Percentiles rank a stretch among this genome's conserved stretches.
These are phyloP conservation scores for Rhodeus uyekii DNA, from an alignment of 2,797 vertebrate genomes.

Conservation along the genomic window DNA sequence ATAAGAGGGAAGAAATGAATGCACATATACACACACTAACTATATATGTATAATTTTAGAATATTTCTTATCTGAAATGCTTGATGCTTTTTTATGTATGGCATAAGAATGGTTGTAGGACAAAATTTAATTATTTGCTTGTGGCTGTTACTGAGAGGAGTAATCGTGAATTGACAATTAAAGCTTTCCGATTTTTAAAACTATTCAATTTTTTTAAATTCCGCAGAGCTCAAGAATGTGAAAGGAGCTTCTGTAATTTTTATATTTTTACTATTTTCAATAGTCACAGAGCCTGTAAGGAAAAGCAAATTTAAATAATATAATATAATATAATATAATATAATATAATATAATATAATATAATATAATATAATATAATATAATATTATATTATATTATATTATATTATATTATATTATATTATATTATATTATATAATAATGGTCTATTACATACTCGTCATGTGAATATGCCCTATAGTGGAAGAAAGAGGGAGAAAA, in stretches of 20 bases:
- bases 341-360: slow-evolving; percentile 6
- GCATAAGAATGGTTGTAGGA: neutral
- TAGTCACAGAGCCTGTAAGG: neutral
- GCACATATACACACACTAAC: neutral
- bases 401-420: slow-evolving; percentile 4
- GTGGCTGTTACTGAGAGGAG: neutral
- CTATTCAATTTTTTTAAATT: neutral
- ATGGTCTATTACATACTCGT: too few species aligned
- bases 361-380: neutral
- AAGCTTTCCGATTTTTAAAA: neutral
- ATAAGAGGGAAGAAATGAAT: neutral
- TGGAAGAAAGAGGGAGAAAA: neutral
- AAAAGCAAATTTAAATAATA: neutral
- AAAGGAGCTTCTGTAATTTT: too few species aligned
- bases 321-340: neutral
- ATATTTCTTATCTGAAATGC: neutral
- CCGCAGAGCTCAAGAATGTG: neutral
- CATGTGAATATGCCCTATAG: slow-evolving; percentile 11
- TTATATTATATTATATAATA: neutral
- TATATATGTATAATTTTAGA: neutral
- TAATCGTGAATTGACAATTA: neutral
- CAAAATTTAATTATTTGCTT: neutral
- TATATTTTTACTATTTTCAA: too few species aligned
- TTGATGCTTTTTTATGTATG: neutral
- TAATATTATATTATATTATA: neutral